phyloP scores from a whole-genome alignment of 2,888 invertebrate species.

The Rapana venosa region DNA sequence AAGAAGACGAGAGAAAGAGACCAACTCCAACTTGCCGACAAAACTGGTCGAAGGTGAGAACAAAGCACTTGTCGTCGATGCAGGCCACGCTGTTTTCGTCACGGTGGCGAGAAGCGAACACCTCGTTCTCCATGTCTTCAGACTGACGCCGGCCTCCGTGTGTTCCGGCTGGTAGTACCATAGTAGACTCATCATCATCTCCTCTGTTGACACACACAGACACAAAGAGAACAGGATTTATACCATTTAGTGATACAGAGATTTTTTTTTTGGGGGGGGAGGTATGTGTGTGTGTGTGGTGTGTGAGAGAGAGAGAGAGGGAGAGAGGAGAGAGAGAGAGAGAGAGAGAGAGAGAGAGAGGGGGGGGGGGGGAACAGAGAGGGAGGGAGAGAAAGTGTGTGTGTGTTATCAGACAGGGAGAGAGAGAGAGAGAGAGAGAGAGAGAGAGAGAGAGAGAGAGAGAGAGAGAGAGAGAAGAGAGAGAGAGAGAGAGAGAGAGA shows the following conservation, averaged over 20 bases:
- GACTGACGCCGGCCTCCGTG: conserved; percentile 90
- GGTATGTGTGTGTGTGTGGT: not conserved
- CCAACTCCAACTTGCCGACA: conserved; percentile 85
- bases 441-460: no score
- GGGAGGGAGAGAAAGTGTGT: not conserved
- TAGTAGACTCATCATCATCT: conserved; percentile 97
- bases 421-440: no score
- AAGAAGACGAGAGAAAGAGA: not conserved
- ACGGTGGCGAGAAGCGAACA: conserved; percentile 96
- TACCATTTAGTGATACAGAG: not conserved
- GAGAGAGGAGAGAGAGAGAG: not conserved
- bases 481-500: no score
- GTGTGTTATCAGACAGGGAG: no score
- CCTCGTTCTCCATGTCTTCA: conserved; percentile 91
- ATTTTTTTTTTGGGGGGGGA: not conserved
- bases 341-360: not conserved
- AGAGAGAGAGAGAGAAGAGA: no score
- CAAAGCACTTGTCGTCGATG: conserved; percentile 98
- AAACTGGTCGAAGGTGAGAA: conserved; percentile 96
- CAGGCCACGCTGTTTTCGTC: conserved; percentile 98
- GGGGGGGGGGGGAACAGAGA: not conserved
- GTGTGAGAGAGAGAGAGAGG: not conserved
- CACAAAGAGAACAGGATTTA: not conserved
- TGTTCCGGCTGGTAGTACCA: conserved; percentile 99
- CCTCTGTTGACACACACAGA: conserved; percentile 82